These are phyloP conservation scores for Tachysurus vachellii DNA, from an alignment of 2,113 vertebrate genomes.

Conservation along the genomic window DNA sequence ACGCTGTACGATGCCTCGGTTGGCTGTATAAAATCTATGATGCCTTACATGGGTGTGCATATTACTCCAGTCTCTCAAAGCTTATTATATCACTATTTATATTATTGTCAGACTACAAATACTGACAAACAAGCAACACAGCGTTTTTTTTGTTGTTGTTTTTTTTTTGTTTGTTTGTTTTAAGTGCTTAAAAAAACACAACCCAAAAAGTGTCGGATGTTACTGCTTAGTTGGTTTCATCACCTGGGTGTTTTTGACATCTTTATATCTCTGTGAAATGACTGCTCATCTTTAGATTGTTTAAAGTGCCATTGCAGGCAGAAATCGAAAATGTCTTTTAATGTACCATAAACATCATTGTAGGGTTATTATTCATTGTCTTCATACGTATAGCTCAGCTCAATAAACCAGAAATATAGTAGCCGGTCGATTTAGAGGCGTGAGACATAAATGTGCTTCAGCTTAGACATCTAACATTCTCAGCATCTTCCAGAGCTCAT, in stretches of 20 bases:
- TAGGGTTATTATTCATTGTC: not conserved
- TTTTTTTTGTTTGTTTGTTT: not conserved
- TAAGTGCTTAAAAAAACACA: not conserved
- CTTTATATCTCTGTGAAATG: not conserved
- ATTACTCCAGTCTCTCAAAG: not conserved
- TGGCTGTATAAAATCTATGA: not conserved
- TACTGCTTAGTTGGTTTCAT: not conserved
- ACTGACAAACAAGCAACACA: not conserved
- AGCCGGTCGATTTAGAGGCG: not conserved
- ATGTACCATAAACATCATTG: not conserved
- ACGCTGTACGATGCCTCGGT: not conserved
- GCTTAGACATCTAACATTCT: constrained; percentile 20
- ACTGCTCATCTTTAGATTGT: not conserved
- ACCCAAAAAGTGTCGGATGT: not conserved
- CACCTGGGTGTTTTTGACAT: not conserved
- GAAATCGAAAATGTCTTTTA: not conserved
- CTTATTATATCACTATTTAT: not conserved
- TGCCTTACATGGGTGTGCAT: not conserved
- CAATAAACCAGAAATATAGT: not conserved
- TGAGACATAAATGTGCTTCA: not conserved
- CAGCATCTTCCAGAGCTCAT: not conserved
- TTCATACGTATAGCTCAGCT: not conserved
- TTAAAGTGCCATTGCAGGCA: not conserved
- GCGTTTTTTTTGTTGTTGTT: not conserved
- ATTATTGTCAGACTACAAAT: not conserved